Conservation (phyloP, 1,140 invertebrate species). For the Linepithema humile region DNA sequence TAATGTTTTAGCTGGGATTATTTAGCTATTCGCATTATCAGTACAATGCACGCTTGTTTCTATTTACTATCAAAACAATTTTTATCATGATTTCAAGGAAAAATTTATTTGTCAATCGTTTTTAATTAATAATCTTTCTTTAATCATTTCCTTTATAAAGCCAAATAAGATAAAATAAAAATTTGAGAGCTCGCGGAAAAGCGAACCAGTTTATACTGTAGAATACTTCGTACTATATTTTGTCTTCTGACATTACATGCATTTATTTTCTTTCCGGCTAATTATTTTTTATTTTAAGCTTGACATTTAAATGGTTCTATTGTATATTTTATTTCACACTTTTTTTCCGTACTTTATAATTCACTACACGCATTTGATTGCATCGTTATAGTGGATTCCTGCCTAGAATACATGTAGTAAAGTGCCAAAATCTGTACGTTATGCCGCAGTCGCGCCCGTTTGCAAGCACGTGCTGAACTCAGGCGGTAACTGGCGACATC, state of each 20-base stretch:
- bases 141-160: not conserved
- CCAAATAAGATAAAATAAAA: not conserved
- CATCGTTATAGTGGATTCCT: not conserved
- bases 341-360: not conserved
- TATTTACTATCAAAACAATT: not conserved
- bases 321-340: slow-evolving; percentile 6
- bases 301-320: not conserved
- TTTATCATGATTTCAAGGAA: not conserved
- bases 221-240: not conserved
- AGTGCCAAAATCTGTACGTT: slow-evolving; percentile 37
- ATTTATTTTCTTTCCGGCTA: not conserved
- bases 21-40: too few species aligned
- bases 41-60: too few species aligned
- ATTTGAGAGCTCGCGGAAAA: too few species aligned
- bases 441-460: slow-evolving; percentile 85
- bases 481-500: slow-evolving; percentile 55
- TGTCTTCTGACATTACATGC: not conserved
- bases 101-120: not conserved
- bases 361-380: not conserved
- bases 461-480: slow-evolving; percentile 83
- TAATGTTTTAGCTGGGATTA: not conserved
- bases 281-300: not conserved
- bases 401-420: slow-evolving; percentile 4
- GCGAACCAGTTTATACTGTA: too few species aligned
- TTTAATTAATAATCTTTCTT: not conserved